Base-by-base conservation (phyloP, 2,888 invertebrate genomes). In the Tetheella fluctuosa region DNA sequence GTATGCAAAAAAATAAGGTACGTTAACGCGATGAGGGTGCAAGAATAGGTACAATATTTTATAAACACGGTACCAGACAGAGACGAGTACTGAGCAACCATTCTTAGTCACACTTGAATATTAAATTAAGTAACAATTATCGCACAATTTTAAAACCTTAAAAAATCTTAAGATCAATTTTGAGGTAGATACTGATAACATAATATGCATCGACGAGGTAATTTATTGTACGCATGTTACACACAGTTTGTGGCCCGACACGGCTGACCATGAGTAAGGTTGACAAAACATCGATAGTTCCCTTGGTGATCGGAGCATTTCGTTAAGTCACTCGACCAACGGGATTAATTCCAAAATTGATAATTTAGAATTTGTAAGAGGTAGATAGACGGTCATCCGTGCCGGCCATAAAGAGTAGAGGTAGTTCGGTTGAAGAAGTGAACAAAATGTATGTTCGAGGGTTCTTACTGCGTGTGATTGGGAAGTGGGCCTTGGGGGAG, bases 401-500 rank as follows among this genome's bases (percentile, higher is more conserved):
- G 78, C 71, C 81, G 73, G 77, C 74, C 81, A 68, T 68, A 78
- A 79, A 77, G 81, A 81, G 81, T 77, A 83, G 91, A 90, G 91
- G 90, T 91, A 90, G 89, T 82, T 88, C 72, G 87, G 89, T 89
- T 88, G 79, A 80, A 79, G 80, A 77, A 61, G 68, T 77, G 71
- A 79, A 74, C 65, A 77, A 73, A 73, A 72, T 64, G 66, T 64
- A 61, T 60, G 64, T 63, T 69, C 68, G 67, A 61, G 73, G 71
- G 65, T 69, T 68, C 81, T 93, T 94, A 95, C 93, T 94, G 95
- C 87, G 94, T 94, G 86, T 95, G 95, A 84, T 95, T 95, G 80
- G 94, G 94, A 74, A 94, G 94, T 66, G 94, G 93, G 66, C 89
- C 89, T 77, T 94, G 94, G 77, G 94, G 90, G 79, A 94, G 94